phyloP scores from a whole-genome alignment of 1,140 invertebrate genomes.

The Drosophila mojavensis region DNA sequence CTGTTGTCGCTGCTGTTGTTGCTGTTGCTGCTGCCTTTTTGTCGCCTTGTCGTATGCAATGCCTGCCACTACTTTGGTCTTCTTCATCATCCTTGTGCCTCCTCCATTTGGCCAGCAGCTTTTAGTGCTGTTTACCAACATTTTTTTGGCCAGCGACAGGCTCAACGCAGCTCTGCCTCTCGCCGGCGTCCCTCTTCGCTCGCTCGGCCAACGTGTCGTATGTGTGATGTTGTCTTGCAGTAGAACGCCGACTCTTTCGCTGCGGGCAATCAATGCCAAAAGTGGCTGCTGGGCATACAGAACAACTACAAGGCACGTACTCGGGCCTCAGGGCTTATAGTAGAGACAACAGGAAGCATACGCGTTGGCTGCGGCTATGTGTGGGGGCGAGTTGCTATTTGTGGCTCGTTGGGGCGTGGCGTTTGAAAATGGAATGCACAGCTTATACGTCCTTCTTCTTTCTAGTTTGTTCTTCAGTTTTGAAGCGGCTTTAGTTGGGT shows the following conservation, averaged over 20 bases:
- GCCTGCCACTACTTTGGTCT: conserved; percentile 11
- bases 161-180: background rate
- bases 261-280: conserved; percentile 52
- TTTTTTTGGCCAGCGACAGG: conserved; percentile 4
- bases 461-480: background rate
- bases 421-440: conserved; percentile 38
- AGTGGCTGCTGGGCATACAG: conserved; percentile 29
- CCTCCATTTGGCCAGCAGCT: conserved; percentile 36
- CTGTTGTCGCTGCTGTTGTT: background rate
- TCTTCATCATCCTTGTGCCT: background rate
- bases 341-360: too few species aligned
- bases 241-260: conserved; percentile 14
- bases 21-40: conserved; percentile 16
- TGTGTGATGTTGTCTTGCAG: conserved; percentile 10
- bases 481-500: background rate
- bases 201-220: background rate
- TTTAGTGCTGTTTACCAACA: conserved; percentile 38
- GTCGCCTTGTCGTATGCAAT: conserved; percentile 41
- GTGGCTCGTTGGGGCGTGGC: conserved; percentile 29
- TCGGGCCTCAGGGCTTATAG: background rate
- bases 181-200: background rate
- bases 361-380: background rate
- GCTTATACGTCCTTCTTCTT: background rate
- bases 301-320: background rate
- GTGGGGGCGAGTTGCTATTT: background rate